Base-by-base conservation (phyloP, 2,113 vertebrate species). In the Bungarus multicinctus region DNA sequence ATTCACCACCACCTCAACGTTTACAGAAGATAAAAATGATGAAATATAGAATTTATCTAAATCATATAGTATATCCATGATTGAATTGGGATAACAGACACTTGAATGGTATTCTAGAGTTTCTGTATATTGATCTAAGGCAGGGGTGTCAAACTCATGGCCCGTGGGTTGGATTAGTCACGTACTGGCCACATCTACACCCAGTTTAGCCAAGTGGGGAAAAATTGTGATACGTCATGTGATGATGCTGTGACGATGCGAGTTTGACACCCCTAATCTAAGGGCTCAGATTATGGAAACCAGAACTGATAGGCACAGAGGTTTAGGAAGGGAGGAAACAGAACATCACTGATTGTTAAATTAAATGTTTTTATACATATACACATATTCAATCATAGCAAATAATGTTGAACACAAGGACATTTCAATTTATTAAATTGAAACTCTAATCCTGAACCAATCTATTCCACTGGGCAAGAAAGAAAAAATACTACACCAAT, bases 401-500 rank as follows among this genome's bases (percentile, higher is more conserved):
- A 81, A 81, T 34, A 39, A 81, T 9, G 34, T 0, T 0, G 1
- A 50, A n/a, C 93, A 92, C 53, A 93, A 22, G 94, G 69, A 22
- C 92, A 87, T 81, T 92, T 81, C 39, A 50, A 91, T 94, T 43
- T 34, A 93, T 85, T 60, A 0, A 6, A 43, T 8, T 85, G 50
- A 85, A 85, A 39, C 52, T 47, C 53, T 85, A 43, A 85, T 85
- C 16, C 34, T 43, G 52, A 91, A 85, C 50, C 69, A 74, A 55
- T 94, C 85, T 50, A 53, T 95, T 94, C 58, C 91, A 47, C 5
- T 89, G 91, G 90, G 45, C 90, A 94, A 93, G 92, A 81, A 93
- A 95, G 94, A 91, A 89, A 54, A 30, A 91, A 93, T 39, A 87
- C 52, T 54, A 69, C 30, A 92, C 43, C 89, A 94, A 57, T 91